These are phyloP conservation scores for Mus pahari DNA, from an alignment of 2,113 vertebrate species.

Conservation along the genomic window DNA sequence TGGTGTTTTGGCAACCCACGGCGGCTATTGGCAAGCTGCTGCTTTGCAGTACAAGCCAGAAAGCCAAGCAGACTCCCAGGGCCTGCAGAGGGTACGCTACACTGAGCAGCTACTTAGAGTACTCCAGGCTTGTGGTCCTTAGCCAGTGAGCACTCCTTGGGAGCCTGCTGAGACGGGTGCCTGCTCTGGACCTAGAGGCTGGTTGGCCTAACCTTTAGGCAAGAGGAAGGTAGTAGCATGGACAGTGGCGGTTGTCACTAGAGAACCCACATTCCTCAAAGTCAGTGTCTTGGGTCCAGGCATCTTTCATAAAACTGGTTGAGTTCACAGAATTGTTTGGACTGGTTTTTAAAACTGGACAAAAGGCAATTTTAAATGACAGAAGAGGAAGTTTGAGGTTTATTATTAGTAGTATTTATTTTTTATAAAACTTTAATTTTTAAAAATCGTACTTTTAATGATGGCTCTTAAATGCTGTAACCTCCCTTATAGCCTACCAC, in stretches of 20 bases:
- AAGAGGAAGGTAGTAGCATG: not conserved
- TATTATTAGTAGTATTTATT: not conserved
- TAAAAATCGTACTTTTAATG: no score
- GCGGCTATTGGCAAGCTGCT: no score
- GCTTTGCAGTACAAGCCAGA: not conserved
- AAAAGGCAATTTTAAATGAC: conserved; percentile 5
- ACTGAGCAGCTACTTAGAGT: not conserved
- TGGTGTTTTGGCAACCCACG: not conserved
- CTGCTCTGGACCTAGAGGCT: not conserved
- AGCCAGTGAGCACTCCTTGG: not conserved
- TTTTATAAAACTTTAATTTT: not conserved
- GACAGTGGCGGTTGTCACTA: not conserved
- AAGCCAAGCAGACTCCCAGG: not conserved
- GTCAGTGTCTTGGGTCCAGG: not conserved
- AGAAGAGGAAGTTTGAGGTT: not conserved
- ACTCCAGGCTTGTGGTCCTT: not conserved
- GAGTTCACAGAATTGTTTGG: not conserved
- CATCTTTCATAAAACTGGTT: not conserved
- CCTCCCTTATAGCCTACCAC: no score
- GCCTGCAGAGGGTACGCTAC: not conserved
- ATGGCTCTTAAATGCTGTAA: no score
- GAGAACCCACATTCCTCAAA: not conserved
- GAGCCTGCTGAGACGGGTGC: no score
- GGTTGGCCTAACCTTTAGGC: not conserved
- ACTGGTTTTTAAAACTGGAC: not conserved